Percentiles rank a stretch among this genome's conserved stretches.
phyloP scores from a whole-genome alignment of 2,797 vertebrate species.

The Clarias platycephalus region DNA sequence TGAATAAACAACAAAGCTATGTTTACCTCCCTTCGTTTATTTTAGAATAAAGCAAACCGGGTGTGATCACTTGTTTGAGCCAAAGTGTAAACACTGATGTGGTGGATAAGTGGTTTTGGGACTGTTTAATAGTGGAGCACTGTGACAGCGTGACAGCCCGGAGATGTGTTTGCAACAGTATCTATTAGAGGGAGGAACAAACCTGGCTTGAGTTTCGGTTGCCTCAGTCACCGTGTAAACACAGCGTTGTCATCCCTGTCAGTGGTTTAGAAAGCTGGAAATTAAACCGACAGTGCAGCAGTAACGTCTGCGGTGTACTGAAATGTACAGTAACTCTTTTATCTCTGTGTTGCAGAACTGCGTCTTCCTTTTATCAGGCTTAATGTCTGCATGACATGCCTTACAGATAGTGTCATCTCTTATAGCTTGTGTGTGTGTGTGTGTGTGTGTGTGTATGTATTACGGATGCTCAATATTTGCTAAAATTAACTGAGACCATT shows the following conservation, averaged over 20 bases:
- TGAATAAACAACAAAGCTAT: not conserved
- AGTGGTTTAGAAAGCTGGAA: constrained; percentile 41
- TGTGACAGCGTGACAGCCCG: not conserved
- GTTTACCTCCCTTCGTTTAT: not conserved
- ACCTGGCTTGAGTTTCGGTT: constrained; percentile 13
- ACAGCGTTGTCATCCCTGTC: constrained; percentile 10
- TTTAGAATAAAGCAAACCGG: not conserved
- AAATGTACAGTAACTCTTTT: not conserved
- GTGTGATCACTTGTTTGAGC: constrained; percentile 1
- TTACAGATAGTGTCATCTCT: not conserved
- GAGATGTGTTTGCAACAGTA: constrained; percentile 1
- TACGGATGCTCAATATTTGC: not conserved
- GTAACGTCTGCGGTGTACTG: not conserved
- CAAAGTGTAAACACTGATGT: constrained; percentile 31
- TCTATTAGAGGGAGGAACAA: constrained; percentile 31
- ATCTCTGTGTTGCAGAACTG: not conserved
- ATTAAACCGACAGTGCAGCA: constrained; percentile 43
- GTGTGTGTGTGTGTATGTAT: too few species aligned
- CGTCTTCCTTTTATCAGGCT: constrained; percentile 2
- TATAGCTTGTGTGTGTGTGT: too few species aligned
- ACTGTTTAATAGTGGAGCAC: constrained; percentile 5
- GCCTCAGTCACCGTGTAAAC: constrained; percentile 35
- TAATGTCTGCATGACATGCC: not conserved
- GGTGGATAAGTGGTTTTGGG: not conserved
- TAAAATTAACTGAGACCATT: not conserved